Evolutionary conservation across 2,888 invertebrate species (phyloP).

Genomic region (Nasonia oneida): DNA sequence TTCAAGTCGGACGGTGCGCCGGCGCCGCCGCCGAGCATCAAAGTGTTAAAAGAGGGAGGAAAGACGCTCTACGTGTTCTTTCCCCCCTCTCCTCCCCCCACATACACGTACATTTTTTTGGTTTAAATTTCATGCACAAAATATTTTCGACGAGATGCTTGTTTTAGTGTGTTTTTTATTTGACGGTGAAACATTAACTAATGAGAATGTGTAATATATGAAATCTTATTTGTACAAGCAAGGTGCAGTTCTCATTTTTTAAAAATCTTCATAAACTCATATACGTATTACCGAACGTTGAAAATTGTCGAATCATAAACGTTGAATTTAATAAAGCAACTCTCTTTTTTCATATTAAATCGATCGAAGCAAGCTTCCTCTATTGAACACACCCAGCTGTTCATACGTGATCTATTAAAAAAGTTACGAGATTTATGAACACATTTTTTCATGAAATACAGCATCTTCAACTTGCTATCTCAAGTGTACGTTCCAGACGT

Average conservation of each 20-base stretch:
- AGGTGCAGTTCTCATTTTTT: too few relatives aligned
- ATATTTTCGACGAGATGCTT: background rate
- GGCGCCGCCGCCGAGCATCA: conserved; percentile 12
- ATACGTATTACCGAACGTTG: too few relatives aligned
- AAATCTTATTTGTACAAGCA: too few relatives aligned
- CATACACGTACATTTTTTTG: background rate
- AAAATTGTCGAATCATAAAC: too few relatives aligned
- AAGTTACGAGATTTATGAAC: background rate
- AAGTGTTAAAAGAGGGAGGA: conserved; percentile 9
- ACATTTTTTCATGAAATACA: background rate
- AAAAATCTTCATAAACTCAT: too few relatives aligned
- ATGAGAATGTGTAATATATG: too few relatives aligned
- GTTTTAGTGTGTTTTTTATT: too few relatives aligned
- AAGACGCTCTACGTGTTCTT: background rate
- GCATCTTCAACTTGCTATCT: background rate
- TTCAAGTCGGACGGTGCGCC: conserved; percentile 33
- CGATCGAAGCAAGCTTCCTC: too few relatives aligned
- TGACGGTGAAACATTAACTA: too few relatives aligned
- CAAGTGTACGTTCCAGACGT: background rate
- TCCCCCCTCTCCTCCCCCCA: background rate
- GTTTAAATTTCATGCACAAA: background rate
- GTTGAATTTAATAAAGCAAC: too few relatives aligned
- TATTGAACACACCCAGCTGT: too few relatives aligned
- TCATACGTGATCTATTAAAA: background rate
- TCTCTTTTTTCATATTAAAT: too few relatives aligned